Conservation (phyloP, 2,113 vertebrate species). For the Galemys pyrenaicus region DNA sequence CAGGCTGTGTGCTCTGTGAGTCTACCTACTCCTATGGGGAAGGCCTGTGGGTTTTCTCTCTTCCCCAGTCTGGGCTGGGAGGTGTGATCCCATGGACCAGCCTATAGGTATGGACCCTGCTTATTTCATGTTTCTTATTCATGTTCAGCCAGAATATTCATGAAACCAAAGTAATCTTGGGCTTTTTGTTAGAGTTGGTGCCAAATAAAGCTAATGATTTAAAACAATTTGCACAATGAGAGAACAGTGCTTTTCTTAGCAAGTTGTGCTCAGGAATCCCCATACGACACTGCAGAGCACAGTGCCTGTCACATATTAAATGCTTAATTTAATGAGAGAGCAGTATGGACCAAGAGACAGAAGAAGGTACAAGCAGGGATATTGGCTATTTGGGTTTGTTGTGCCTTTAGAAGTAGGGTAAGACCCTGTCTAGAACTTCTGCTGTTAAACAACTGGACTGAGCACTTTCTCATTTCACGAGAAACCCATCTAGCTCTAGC, state of each 20-base stretch:
- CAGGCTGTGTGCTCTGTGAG: accelerated
- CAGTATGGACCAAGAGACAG: too few relatives aligned
- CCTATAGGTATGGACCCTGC: accelerated
- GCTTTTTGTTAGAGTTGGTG: neutral
- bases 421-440: neutral
- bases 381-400: neutral
- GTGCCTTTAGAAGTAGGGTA: neutral
- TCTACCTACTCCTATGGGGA: neutral
- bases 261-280: neutral
- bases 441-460: neutral
- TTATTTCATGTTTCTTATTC: neutral
- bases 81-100: accelerated
- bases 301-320: neutral
- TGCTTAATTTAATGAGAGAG: neutral
- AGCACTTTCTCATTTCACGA: neutral
- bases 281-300: too few relatives aligned
- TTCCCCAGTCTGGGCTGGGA: neutral
- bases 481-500: neutral
- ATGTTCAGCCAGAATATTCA: neutral
- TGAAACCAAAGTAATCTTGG: neutral
- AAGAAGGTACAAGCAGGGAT: too few relatives aligned
- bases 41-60: neutral
- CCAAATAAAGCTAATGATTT: neutral
- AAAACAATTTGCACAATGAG: neutral
- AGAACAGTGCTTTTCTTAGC: neutral